Evolutionary conservation across 1,140 invertebrate species (phyloP), one percentile per base, ranked within the genome.

Genomic region (Bombus sibiricus): DNA sequence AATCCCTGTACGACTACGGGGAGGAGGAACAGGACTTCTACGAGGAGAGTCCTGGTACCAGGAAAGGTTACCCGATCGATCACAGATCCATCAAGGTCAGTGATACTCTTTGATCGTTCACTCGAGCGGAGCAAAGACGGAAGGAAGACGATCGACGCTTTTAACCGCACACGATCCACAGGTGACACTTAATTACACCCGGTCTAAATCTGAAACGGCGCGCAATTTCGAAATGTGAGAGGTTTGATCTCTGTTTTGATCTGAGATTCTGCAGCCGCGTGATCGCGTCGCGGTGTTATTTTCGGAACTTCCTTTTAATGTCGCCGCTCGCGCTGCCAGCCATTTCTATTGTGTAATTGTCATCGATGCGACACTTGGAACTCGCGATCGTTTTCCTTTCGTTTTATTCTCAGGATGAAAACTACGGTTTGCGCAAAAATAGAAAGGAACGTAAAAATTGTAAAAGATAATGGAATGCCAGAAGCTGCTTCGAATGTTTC

Each of bases 21-120:
- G 94, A 95, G 86, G 95, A 95, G 76, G 95, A 95, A 86, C 94
- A 95, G 86, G 94, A 95, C 84, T 95, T 95, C 90, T 95, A 95
- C 92, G 95, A 95, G 81, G 95, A 95, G 88, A 93, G 90, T 66
- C 91, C 94, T 71, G 93, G 93, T 13, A 82, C 89, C 47, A 91
- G 94, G 91, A 95, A 95, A 74, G 93, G 94, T 75, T 95, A 95
- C 84, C 94, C 94, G 12, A 95, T 95, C 81, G 94, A 95, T 90
- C 94, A 95, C 69, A 92, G 95, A 88, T 93, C 90, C 32, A 93
- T 95, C 73, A 95, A 95, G 90, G 94, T 94, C 84, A 92, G 87
- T 85, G 53, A 68, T 59, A n/a, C 59, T 15, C 10, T 83, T 83
- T 15, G 57, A 73, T 15, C 47, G 43, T 47, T 28, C 9, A 8